Base-by-base conservation (phyloP, 2,797 vertebrate genomes). In the Hippoglossus hippoglossus region DNA sequence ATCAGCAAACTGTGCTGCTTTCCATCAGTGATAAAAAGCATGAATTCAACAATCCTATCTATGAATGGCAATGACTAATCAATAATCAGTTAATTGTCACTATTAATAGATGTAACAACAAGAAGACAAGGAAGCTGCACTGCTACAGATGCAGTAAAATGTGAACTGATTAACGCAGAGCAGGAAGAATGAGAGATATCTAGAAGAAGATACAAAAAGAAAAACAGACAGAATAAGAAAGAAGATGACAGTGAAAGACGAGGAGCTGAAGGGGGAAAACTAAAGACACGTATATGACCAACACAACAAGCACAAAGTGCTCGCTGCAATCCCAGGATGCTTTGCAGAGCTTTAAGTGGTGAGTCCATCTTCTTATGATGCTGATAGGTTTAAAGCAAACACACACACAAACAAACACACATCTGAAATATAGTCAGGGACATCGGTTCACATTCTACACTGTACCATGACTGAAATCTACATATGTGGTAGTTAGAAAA, bases 261-360 rank as follows among this genome's bases (percentile, higher is more conserved):
- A 10, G 31, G 31, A 34, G 31, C 31, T 34, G 31, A 34, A 34
- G 24, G 6, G 28, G 13, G 19, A 36, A 57, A 4, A 44, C 10
- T n/a, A 18, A 49, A 55, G 24, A 57, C 2, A 4, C 39, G 12
- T 41, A 1, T 16, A 12, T 2, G 4, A 13, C 8, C 5, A 5
- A 28, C 7, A 28, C 28, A 28, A 28, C 28, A 28, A 28, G 28
- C 28, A 9, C 26, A 5, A 31, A 51, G 18, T 11, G 0, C 12
- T 51, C 5, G 6, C 26, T 64, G n/a, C 44, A 69, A 67, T 80
- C 79, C 77, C 71, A 79, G 65, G 19, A 3, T 85, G 72, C 79
- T 79, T 1, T 75, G 75, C 75, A 71, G 53, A 7, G 41, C 10
- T 51, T 54, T 81, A 31, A 81, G 71, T 52, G 25, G 57, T 15